Percentiles rank a stretch among this genome's conserved stretches.
Conservation (phyloP, 1,140 invertebrate species). For the Antheraea mylitta region DNA sequence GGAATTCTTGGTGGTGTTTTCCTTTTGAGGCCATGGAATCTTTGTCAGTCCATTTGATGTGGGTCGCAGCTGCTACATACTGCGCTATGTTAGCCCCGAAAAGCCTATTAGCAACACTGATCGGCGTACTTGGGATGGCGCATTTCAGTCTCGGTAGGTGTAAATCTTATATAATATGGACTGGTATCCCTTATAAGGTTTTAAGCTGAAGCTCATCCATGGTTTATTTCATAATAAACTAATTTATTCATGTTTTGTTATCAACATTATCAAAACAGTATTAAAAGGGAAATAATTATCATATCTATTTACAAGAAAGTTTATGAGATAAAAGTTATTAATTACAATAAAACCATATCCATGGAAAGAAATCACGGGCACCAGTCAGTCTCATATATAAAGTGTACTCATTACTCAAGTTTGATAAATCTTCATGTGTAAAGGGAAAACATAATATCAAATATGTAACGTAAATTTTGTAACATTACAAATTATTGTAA, state of each 20-base stretch:
- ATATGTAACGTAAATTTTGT: constrained; percentile 15
- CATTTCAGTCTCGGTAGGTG: constrained; percentile 88
- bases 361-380: too few species aligned
- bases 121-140: constrained; percentile 89
- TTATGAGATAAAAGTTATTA: too few species aligned
- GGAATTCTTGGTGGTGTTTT: constrained; percentile 91
- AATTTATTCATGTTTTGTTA: too few species aligned
- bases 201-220: too few species aligned
- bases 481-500: constrained; percentile 2
- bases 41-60: constrained; percentile 92
- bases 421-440: not conserved
- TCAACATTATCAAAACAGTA: too few species aligned
- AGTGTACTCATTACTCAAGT: not conserved
- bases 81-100: constrained; percentile 89
- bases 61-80: constrained; percentile 92
- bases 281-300: too few species aligned
- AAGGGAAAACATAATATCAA: not conserved
- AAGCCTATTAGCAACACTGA: constrained; percentile 88
- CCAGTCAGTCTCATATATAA: too few species aligned
- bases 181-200: too few species aligned
- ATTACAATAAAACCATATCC: too few species aligned
- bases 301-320: too few species aligned
- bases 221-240: too few species aligned
- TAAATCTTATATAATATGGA: not conserved
- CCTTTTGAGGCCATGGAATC: constrained; percentile 92